Conservation (phyloP, 2,888 invertebrate species). For the Drosophila mulleri region DNA sequence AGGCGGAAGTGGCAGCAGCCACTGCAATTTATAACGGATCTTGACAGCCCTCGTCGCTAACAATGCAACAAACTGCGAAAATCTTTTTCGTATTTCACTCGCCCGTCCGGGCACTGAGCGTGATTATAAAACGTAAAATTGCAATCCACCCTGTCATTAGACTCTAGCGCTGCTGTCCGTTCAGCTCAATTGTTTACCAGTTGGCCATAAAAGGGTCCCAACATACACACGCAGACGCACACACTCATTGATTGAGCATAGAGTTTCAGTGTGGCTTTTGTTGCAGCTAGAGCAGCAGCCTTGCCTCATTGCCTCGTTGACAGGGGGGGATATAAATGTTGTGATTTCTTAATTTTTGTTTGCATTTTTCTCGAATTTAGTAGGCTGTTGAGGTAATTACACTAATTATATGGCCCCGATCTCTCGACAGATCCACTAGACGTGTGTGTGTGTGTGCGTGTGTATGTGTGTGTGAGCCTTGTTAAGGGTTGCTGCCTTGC, state of each 20-base stretch:
- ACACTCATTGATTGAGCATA: constrained; percentile 22
- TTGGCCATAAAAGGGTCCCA: constrained; percentile 43
- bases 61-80: constrained; percentile 59
- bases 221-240: constrained; percentile 17
- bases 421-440: background rate
- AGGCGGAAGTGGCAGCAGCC: constrained; percentile 49
- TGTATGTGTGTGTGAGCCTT: constrained; percentile 10
- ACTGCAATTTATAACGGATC: constrained; percentile 65
- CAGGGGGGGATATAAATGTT: constrained; percentile 80
- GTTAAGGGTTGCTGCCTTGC: constrained; percentile 60
- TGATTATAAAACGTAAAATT: constrained; percentile 52
- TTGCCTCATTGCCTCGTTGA: constrained; percentile 61
- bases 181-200: constrained; percentile 63
- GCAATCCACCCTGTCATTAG: constrained; percentile 79
- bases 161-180: constrained; percentile 33
- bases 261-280: constrained; percentile 46
- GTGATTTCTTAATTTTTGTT: constrained; percentile 83
- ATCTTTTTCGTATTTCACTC: constrained; percentile 28
- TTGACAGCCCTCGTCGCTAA: constrained; percentile 34
- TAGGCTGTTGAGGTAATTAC: constrained; percentile 81
- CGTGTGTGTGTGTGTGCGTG: background rate
- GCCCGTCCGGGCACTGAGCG: constrained; percentile 4
- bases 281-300: constrained; percentile 23
- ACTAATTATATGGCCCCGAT: constrained; percentile 73
- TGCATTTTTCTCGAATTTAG: constrained; percentile 80